These are phyloP conservation scores for Poeciliopsis presidionis DNA, from an alignment of 2,797 vertebrate genomes.

Conservation along the genomic window DNA sequence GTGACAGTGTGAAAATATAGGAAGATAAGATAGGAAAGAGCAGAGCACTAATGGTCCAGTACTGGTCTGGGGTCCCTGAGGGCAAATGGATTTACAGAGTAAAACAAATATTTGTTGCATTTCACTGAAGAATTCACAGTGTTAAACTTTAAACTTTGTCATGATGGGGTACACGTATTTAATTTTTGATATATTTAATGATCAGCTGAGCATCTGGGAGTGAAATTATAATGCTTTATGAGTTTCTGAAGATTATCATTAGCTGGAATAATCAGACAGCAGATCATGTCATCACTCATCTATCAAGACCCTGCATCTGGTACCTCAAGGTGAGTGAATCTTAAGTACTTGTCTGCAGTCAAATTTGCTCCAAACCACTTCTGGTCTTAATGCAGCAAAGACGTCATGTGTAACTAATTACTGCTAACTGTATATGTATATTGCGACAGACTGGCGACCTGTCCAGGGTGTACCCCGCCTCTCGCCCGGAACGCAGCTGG, in stretches of 20 bases:
- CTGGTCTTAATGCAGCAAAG: not conserved
- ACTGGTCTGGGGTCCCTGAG: not conserved
- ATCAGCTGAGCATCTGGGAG: not conserved
- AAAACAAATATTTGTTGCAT: not conserved
- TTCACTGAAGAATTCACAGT: not conserved
- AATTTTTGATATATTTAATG: not conserved
- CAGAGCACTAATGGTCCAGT: not conserved
- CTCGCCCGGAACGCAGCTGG: too few relatives aligned
- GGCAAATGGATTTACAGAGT: not conserved
- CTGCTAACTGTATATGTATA: not conserved
- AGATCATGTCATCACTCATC: not conserved
- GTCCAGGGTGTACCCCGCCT: too few relatives aligned
- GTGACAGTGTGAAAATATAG: conserved; percentile 1
- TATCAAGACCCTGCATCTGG: not conserved
- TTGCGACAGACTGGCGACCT: too few relatives aligned
- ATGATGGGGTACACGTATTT: not conserved
- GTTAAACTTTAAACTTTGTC: not conserved
- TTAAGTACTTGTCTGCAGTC: not conserved
- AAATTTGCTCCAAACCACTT: not conserved
- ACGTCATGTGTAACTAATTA: not conserved
- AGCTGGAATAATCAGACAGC: not conserved
- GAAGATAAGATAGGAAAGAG: not conserved
- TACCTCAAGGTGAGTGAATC: not conserved
- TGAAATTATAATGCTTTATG: not conserved
- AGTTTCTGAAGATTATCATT: not conserved